Evolutionary conservation across 2,797 vertebrate species (phyloP).

Genomic region (Protosalanx chinensis): DNA sequence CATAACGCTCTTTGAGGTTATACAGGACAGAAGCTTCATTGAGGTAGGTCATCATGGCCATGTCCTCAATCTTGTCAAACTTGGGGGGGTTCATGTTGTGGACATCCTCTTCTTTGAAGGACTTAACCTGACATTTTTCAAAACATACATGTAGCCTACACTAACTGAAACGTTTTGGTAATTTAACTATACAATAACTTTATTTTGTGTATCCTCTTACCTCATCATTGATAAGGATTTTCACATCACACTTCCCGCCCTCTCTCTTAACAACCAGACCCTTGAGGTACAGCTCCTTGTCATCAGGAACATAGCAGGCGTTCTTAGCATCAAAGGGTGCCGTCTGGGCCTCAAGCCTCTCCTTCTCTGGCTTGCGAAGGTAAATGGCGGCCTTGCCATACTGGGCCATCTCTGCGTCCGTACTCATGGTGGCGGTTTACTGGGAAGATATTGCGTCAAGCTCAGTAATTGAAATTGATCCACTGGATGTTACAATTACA

Average conservation of each 20-base stretch:
- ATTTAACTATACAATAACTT: neutral
- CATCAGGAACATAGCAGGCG: no score
- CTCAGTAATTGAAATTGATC: neutral
- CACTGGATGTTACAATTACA: no score
- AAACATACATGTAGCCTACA: no score
- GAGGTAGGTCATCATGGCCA: slow-evolving; percentile 47
- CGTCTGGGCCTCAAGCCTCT: neutral
- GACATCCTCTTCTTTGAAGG: no score
- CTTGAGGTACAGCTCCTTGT: neutral
- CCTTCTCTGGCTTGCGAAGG: slow-evolving; percentile 13
- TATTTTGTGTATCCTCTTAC: neutral
- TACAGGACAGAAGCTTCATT: slow-evolving; percentile 75
- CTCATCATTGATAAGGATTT: neutral
- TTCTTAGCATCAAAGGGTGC: no score
- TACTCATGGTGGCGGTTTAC: slow-evolving; percentile 15
- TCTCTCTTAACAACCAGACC: neutral
- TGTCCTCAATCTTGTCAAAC: slow-evolving; percentile 49
- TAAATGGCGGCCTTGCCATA: slow-evolving; percentile 15
- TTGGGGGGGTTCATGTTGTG: slow-evolving; percentile 34
- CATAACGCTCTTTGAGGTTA: slow-evolving; percentile 72
- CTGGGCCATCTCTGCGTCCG: slow-evolving; percentile 12
- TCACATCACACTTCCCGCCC: neutral
- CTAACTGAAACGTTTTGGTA: no score
- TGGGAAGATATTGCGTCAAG: neutral
- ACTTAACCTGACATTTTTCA: no score